A percentile compares a stretch with the other conserved stretches of the same genome.
Conservation (phyloP, 2,797 vertebrate genomes). For the Tapirus indicus region DNA sequence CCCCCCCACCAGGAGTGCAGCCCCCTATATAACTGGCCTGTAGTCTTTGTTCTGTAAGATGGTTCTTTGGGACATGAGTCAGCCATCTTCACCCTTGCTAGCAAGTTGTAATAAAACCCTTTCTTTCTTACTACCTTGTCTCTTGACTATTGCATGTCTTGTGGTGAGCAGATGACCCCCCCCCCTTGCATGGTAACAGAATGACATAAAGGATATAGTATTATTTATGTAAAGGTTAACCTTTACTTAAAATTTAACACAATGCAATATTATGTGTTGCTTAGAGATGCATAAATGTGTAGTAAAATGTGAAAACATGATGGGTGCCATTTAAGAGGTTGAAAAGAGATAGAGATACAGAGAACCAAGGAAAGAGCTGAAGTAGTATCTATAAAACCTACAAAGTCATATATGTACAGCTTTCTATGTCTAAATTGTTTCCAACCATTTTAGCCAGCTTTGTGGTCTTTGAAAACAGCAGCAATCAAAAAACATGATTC, state of each 20-base stretch:
- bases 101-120: too few relatives aligned
- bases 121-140: too few relatives aligned
- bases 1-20: too few relatives aligned
- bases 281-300: background rate
- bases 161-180: too few relatives aligned
- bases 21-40: too few relatives aligned
- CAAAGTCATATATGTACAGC: background rate
- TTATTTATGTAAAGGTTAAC: background rate
- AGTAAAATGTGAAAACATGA: background rate
- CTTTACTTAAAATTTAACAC: background rate
- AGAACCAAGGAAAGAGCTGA: background rate
- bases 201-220: background rate
- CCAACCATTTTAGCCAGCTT: background rate
- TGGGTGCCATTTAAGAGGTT: background rate
- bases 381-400: fast-evolving
- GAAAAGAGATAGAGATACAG: background rate
- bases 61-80: too few relatives aligned
- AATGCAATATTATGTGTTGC: background rate
- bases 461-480: background rate
- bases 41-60: too few relatives aligned
- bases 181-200: background rate
- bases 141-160: too few relatives aligned
- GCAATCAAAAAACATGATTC: background rate
- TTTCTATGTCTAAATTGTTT: background rate
- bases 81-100: too few relatives aligned